Evolutionary conservation across 2,113 vertebrate genomes (phyloP).

Genomic region (Mustela nigripes): DNA sequence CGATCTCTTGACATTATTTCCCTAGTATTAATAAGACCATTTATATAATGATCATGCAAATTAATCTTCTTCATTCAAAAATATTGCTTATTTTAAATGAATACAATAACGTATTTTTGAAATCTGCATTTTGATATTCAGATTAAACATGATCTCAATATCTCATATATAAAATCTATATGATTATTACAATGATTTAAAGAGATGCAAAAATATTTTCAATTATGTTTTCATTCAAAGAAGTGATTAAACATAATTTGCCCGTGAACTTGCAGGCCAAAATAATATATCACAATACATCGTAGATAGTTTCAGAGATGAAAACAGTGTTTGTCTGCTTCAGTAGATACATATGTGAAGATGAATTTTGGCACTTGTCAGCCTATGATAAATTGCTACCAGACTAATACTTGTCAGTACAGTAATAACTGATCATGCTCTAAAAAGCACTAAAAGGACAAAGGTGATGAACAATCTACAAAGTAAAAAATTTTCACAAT

Average conservation of each 20-base stretch:
- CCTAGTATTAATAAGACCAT: conserved; percentile 51
- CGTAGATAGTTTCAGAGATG: conserved; percentile 47
- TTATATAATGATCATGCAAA: conserved; percentile 60
- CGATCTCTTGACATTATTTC: conserved; percentile 69
- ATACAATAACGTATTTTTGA: neutral
- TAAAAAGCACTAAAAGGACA: conserved; percentile 72
- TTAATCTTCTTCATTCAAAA: conserved; percentile 64
- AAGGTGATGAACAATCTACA: conserved; percentile 74
- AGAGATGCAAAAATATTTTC: conserved; percentile 53
- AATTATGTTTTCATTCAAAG: conserved; percentile 69
- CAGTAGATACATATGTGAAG: conserved; percentile 70
- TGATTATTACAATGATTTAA: neutral
- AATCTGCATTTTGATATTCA: neutral
- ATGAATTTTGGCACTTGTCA: conserved; percentile 79
- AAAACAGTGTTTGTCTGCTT: conserved; percentile 70
- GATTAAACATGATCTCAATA: neutral
- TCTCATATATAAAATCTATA: neutral
- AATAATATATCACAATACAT: conserved; percentile 69
- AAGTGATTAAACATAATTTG: conserved; percentile 75
- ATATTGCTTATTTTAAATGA: conserved; percentile 51
- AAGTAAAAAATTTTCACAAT: conserved; percentile 75
- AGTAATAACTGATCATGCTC: conserved; percentile 83
- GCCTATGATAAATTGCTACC: conserved; percentile 80
- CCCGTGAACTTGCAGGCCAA: conserved; percentile 59
- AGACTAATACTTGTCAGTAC: conserved; percentile 82